These are phyloP conservation scores for Archocentrus centrarchus DNA, from an alignment of 2,113 vertebrate genomes.

Conservation along the genomic window DNA sequence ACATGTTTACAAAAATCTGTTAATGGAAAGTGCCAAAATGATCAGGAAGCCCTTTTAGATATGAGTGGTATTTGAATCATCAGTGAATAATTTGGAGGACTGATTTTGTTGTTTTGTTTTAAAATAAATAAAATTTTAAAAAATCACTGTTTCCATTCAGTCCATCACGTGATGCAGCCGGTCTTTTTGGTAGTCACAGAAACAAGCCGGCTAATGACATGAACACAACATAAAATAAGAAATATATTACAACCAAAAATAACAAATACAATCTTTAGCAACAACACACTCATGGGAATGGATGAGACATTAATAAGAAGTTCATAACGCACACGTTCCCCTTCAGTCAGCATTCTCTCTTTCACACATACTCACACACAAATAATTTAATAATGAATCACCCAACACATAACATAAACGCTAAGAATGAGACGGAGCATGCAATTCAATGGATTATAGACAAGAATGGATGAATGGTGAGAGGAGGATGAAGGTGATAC, in stretches of 20 bases:
- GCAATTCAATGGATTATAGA: conserved; percentile 65
- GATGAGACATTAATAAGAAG: conserved; percentile 42
- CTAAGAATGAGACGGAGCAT: conserved; percentile 63
- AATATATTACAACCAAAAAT: conserved; percentile 42
- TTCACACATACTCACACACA: conserved; percentile 20
- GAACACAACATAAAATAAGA: conserved; percentile 59
- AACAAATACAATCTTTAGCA: conserved; percentile 48
- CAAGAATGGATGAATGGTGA: conserved; percentile 51
- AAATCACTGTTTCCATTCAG: background rate
- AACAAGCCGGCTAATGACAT: conserved; percentile 51
- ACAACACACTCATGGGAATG: conserved; percentile 36
- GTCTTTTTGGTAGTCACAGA: conserved; percentile 18
- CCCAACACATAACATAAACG: conserved; percentile 39
- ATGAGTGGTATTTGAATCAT: background rate
- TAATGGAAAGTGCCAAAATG: background rate
- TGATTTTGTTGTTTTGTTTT: background rate
- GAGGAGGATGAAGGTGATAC: conserved; percentile 50
- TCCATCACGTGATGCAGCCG: conserved; percentile 38
- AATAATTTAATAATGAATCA: conserved; percentile 60
- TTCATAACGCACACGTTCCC: conserved; percentile 20
- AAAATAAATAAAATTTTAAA: too few relatives aligned
- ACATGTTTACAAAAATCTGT: background rate
- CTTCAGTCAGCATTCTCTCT: conserved; percentile 11
- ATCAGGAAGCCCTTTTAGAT: background rate
- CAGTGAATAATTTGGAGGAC: background rate